Percentiles rank a stretch among this genome's conserved stretches.
Evolutionary conservation across 2,797 vertebrate species (phyloP).

Genomic region (Phoebastria nigripes): DNA sequence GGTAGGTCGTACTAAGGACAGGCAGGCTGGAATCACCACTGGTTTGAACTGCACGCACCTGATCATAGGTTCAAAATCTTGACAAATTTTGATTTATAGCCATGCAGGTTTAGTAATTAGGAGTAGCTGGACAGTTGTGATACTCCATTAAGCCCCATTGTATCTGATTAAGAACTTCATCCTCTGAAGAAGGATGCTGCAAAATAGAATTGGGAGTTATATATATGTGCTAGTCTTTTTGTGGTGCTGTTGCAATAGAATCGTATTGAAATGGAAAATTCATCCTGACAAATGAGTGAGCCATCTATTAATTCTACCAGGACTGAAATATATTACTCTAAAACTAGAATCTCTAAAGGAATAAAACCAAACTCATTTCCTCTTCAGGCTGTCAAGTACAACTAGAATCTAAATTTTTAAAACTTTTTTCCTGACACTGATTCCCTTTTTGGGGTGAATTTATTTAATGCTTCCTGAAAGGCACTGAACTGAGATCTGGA

Average conservation of each 20-base stretch:
- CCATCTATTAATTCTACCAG: background rate
- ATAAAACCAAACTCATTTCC: background rate
- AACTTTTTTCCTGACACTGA: background rate
- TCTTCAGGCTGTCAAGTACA: background rate
- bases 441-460: background rate
- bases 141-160: background rate
- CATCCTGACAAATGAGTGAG: background rate
- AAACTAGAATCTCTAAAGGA: background rate
- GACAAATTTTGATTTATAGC: background rate
- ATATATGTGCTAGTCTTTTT: rapidly evolving
- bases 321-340: background rate
- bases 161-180: background rate
- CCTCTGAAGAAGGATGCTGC: background rate
- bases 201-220: background rate
- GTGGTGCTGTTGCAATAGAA: background rate
- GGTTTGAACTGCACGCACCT: background rate
- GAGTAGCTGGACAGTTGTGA: background rate
- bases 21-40: background rate
- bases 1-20: background rate
- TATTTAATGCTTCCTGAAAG: background rate
- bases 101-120: background rate
- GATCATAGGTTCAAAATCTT: background rate
- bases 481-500: background rate
- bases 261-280: background rate
- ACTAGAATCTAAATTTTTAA: background rate